Conservation (phyloP, 2,888 invertebrate genomes). For the Philopedon plagiatum region DNA sequence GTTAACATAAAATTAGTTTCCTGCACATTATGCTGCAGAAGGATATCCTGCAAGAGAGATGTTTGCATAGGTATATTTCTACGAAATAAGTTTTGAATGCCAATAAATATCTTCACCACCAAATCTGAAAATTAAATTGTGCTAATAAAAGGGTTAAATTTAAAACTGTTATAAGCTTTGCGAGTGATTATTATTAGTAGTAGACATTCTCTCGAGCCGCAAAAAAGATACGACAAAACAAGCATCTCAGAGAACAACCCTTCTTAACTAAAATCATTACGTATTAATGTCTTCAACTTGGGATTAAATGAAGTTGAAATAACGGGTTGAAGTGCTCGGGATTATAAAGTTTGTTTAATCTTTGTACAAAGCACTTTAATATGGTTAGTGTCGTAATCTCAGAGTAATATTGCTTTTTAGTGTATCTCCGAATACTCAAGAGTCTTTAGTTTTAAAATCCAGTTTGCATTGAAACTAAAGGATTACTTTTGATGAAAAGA, state of each 20-base stretch:
- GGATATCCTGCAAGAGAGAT: too few relatives aligned
- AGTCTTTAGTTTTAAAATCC: neutral
- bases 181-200: too few relatives aligned
- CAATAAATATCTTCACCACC: too few relatives aligned
- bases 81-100: too few relatives aligned
- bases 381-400: neutral
- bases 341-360: slow-evolving; percentile 20
- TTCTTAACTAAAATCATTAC: neutral
- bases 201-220: too few relatives aligned
- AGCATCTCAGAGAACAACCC: neutral
- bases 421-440: neutral
- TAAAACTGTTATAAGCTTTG: too few relatives aligned
- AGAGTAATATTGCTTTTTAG: slow-evolving; percentile 17
- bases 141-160: too few relatives aligned
- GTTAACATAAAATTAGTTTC: too few relatives aligned
- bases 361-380: slow-evolving; percentile 3
- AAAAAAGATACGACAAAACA: too few relatives aligned
- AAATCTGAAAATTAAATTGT: too few relatives aligned
- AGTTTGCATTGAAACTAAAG: neutral
- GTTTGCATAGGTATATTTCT: too few relatives aligned
- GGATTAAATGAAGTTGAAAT: slow-evolving; percentile 13
- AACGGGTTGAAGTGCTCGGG: slow-evolving; percentile 2
- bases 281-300: neutral
- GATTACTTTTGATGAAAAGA: neutral
- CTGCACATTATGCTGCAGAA: too few relatives aligned